Evolutionary conservation across 2,888 invertebrate species (phyloP).

Genomic region (Heliconius sara): DNA sequence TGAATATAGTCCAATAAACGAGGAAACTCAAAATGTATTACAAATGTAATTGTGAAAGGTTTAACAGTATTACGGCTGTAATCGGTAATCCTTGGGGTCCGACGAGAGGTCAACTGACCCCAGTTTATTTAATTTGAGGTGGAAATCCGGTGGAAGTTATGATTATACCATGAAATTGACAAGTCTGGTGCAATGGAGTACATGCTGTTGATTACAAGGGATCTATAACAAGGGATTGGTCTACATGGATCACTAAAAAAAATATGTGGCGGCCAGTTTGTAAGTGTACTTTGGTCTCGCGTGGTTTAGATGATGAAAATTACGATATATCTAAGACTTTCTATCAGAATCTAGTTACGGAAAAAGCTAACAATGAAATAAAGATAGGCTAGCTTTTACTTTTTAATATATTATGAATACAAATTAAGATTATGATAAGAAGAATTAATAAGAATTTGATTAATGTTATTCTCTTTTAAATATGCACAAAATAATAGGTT

Average conservation of each 20-base stretch:
- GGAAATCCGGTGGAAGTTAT: constrained; percentile 33
- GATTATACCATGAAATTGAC: neutral
- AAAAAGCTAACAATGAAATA: too few species aligned
- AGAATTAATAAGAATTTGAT: too few species aligned
- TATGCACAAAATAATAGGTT: too few species aligned
- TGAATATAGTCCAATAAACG: constrained; percentile 38
- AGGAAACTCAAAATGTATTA: constrained; percentile 46
- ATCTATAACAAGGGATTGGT: neutral
- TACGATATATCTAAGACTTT: too few species aligned
- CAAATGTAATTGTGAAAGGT: constrained; percentile 49
- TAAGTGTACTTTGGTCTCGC: too few species aligned
- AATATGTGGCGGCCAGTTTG: neutral
- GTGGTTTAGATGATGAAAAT: too few species aligned
- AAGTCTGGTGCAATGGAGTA: neutral
- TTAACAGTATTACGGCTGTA: constrained; percentile 48
- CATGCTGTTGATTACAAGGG: neutral
- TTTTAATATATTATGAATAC: too few species aligned
- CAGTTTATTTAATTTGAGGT: constrained; percentile 47
- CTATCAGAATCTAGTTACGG: too few species aligned
- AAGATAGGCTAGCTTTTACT: too few species aligned
- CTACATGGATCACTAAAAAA: neutral
- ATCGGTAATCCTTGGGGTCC: constrained; percentile 46
- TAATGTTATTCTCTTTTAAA: too few species aligned
- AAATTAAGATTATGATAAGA: too few species aligned
- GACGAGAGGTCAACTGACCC: constrained; percentile 45